Conservation (phyloP, 2,113 vertebrate genomes). For the Lagenorhynchus albirostris region DNA sequence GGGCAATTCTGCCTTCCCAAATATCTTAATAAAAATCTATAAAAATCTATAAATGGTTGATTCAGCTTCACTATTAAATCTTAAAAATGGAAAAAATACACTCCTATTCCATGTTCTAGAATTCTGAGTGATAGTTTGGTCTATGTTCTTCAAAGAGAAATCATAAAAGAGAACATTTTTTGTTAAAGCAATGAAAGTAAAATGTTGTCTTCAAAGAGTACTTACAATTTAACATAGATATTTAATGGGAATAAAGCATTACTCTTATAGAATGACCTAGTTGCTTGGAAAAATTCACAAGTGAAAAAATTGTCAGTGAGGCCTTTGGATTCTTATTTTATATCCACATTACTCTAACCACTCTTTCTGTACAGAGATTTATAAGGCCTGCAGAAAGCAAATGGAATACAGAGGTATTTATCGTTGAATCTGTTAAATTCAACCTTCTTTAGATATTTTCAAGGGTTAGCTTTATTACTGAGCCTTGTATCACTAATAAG, state of each 20-base stretch:
- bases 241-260: background rate
- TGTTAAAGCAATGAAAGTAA: background rate
- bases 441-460: background rate
- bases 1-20: background rate
- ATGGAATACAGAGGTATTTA: background rate
- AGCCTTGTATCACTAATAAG: background rate
- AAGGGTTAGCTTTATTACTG: background rate
- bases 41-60: background rate
- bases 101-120: background rate
- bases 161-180: background rate
- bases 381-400: background rate
- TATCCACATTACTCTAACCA: background rate
- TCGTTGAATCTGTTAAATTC: background rate
- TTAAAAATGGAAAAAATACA: background rate
- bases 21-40: background rate
- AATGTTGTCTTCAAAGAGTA: background rate
- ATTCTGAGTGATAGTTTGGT: background rate
- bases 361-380: background rate
- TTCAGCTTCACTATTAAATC: background rate
- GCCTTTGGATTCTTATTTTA: background rate
- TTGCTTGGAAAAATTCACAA: conserved; percentile 2
- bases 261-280: background rate
- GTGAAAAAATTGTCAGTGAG: background rate
- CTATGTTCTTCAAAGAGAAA: background rate
- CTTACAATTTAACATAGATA: background rate